Evolutionary conservation across 2,888 invertebrate species (phyloP).

Genomic region (Toxonevra muliebris): DNA sequence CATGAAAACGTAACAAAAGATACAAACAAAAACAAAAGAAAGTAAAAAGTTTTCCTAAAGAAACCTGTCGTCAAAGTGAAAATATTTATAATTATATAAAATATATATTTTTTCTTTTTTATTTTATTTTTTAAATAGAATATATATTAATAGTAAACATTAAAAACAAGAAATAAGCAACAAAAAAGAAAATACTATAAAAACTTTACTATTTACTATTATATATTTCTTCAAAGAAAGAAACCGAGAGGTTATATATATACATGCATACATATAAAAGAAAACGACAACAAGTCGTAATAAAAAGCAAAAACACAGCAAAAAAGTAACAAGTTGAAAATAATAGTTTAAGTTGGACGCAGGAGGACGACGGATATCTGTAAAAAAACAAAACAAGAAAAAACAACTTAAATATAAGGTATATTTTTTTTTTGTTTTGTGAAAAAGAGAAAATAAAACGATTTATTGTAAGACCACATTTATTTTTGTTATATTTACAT

Average conservation of each 20-base stretch:
- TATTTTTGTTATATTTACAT: no score
- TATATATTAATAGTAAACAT: conserved; percentile 30
- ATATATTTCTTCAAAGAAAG: no score
- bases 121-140: conserved; percentile 21
- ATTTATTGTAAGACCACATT: no score
- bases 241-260: not conserved
- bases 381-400: not conserved
- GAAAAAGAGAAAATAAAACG: no score
- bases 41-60: not conserved
- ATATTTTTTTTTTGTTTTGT: no score
- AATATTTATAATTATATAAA: no score
- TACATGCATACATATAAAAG: not conserved
- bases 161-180: conserved; percentile 21
- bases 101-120: conserved; percentile 18
- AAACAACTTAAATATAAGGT: no score
- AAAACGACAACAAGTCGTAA: not conserved
- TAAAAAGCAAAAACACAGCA: not conserved
- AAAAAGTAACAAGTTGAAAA: not conserved
- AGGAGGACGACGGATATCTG: not conserved
- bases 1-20: not conserved
- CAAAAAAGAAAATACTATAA: conserved; percentile 20
- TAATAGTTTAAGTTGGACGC: not conserved
- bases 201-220: not conserved
- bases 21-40: conserved; percentile 13
- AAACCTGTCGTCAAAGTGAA: no score